Evolutionary conservation across 2,888 invertebrate species (phyloP), one percentile per base, ranked within the genome.

Genomic region (Imbricaverruca yamaguchii): DNA sequence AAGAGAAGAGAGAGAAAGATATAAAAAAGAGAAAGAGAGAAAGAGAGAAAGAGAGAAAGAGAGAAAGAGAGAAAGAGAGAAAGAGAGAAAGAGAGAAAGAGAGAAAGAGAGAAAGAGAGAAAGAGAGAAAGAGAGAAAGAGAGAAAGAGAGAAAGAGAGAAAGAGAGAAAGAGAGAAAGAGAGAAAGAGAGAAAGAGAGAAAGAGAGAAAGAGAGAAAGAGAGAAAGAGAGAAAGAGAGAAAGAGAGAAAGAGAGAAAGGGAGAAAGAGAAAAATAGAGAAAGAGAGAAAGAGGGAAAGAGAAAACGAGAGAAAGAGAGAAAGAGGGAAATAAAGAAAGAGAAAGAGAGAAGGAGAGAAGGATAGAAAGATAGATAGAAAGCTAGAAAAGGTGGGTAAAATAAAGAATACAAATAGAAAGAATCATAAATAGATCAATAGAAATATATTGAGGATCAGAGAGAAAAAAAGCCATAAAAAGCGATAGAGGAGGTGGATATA

Each of bases 241-340:
- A 74, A 57, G 65, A 55, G 57, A n/a, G 57, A 67, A 65, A 67
- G 74, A 69, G 69, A 80, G 65, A 63, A 55, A 53, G 23, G 21
- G 65, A 80, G 21, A 56, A 23, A 55, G 65, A 65, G 21, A 15
- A 39, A 23, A 53, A 80, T 8, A 55, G 39, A 80, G 55, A 69
- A 59, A 15, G 23, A n/a, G 65, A 21, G 12, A 81, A 61, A 23
- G 12, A 10, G 57, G 12, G 67, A 55, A n/a, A 12, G 21, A n/a
- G 57, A 18, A 1, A 15, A 3, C 9, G 9, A 11, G 25, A n/a
- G 10, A 56, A 13, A 53, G 55, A 6, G 65, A 80, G 21, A 56
- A 23, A 55, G 65, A 65, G 21, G 6, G 55, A 23, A 53, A 80
- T 8, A 55, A 21, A 80, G 55, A 69, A 59, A 15, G 23, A n/a